A percentile compares a stretch with the other conserved stretches of the same genome.
Evolutionary conservation across 2,113 vertebrate species (phyloP).

Genomic region (Nyctereutes procyonoides): DNA sequence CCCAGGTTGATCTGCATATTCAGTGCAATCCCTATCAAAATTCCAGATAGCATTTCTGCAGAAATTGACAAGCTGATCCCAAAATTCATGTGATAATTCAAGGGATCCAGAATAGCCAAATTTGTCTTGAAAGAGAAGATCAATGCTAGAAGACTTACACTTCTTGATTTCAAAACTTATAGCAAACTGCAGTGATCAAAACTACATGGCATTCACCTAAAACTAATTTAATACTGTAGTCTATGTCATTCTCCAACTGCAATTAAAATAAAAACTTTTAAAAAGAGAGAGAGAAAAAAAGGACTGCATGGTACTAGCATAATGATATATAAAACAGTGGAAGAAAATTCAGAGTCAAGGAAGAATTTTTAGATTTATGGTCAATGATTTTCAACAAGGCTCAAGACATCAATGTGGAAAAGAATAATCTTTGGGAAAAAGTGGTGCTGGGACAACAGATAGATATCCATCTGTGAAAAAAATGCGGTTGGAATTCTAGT

Average conservation of each 20-base stretch:
- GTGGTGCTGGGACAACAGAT: not conserved
- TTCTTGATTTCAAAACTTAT: not conserved
- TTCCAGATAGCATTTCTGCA: not conserved
- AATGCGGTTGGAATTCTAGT: not conserved
- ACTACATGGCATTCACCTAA: not conserved
- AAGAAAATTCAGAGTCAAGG: not conserved
- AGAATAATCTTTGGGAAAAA: not conserved
- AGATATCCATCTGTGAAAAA: not conserved
- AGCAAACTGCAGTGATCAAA: not conserved
- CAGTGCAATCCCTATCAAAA: not conserved
- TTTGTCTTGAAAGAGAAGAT: not conserved
- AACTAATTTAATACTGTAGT: not conserved
- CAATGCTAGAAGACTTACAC: not conserved
- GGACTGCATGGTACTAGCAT: not conserved
- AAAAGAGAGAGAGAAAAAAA: not conserved
- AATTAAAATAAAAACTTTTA: not conserved
- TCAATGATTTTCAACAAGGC: not conserved
- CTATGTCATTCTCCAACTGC: not conserved
- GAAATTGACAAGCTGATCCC: not conserved
- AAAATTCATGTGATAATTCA: not conserved
- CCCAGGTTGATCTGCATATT: not conserved
- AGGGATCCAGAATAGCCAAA: not conserved
- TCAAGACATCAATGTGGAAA: not conserved
- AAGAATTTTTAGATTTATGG: not conserved
- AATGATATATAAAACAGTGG: not conserved